Evolutionary conservation across 37 sponge, comb jelly and placozoan genomes (phyloP).

Genomic region (Petrosia ficiformis): DNA sequence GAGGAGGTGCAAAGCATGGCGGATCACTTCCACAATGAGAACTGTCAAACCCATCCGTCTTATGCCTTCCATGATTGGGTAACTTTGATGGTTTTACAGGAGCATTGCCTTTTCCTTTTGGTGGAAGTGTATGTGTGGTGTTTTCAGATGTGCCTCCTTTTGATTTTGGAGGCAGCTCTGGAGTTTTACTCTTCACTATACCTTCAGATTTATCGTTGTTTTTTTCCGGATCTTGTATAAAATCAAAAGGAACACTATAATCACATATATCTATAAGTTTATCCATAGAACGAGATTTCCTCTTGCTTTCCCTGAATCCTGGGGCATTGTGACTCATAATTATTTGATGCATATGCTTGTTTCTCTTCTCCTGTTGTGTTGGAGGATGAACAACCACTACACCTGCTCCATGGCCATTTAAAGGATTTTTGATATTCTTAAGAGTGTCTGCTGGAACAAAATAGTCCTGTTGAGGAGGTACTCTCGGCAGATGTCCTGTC

Average conservation of each 20-base stretch:
- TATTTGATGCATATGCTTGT: slow-evolving; percentile 13
- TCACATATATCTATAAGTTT: neutral
- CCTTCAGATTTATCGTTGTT: neutral
- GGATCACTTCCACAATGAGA: too few species aligned
- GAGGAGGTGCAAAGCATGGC: slow-evolving; percentile 16
- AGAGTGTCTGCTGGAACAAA: slow-evolving; percentile 42
- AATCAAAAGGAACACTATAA: slow-evolving; percentile 2
- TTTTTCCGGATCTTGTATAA: neutral
- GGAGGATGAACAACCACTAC: neutral
- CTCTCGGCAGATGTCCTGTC: neutral
- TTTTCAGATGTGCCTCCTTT: neutral
- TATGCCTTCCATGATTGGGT: neutral
- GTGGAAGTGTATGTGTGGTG: neutral
- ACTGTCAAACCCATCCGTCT: neutral
- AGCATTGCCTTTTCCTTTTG: neutral
- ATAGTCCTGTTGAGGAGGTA: slow-evolving; percentile 8
- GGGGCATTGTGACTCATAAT: slow-evolving; percentile 25
- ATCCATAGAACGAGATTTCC: neutral
- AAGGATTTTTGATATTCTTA: too few species aligned
- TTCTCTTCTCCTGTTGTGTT: slow-evolving; percentile 6
- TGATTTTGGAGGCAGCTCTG: neutral
- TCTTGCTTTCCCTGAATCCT: neutral
- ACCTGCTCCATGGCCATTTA: too few species aligned
- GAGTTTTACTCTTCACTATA: neutral
- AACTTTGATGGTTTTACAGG: neutral